These are phyloP conservation scores for Uropsilus gracilis DNA, from an alignment of 2,113 vertebrate genomes.

Conservation along the genomic window DNA sequence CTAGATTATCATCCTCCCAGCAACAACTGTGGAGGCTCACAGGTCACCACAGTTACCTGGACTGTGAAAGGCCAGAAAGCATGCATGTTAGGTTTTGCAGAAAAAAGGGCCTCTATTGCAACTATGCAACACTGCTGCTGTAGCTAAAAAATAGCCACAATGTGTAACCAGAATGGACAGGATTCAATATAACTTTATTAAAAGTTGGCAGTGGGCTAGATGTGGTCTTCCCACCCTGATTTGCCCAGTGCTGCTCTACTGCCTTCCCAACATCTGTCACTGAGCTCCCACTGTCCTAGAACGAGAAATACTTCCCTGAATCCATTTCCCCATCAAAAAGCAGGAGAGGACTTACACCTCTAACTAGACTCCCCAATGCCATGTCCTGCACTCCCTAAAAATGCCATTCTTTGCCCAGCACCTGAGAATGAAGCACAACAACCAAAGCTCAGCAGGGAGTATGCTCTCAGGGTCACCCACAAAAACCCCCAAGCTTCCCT, in stretches of 20 bases:
- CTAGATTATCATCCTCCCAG: not conserved
- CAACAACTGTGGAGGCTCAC: not conserved
- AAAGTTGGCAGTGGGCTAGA: not conserved
- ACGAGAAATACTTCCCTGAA: conserved; percentile 10
- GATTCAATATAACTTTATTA: not conserved
- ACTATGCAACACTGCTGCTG: not conserved
- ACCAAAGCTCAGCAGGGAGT: not conserved
- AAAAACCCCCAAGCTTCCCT: not conserved
- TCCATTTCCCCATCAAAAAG: not conserved
- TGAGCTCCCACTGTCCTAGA: not conserved
- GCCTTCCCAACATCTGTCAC: not conserved
- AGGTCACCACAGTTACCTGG: not conserved
- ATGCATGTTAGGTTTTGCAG: not conserved
- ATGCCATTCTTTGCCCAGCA: not conserved
- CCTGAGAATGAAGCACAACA: not conserved
- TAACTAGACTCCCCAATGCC: not conserved
- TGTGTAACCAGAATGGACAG: not conserved
- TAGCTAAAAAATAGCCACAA: not conserved
- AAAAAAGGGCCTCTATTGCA: not conserved
- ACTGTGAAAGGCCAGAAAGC: not conserved
- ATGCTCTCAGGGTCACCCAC: too few relatives aligned
- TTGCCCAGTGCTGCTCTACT: too few relatives aligned
- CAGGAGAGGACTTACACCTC: not conserved
- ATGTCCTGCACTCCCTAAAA: not conserved
- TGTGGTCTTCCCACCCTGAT: not conserved